Conservation (phyloP, 2,113 vertebrate species). For the Scytalopus superciliaris region DNA sequence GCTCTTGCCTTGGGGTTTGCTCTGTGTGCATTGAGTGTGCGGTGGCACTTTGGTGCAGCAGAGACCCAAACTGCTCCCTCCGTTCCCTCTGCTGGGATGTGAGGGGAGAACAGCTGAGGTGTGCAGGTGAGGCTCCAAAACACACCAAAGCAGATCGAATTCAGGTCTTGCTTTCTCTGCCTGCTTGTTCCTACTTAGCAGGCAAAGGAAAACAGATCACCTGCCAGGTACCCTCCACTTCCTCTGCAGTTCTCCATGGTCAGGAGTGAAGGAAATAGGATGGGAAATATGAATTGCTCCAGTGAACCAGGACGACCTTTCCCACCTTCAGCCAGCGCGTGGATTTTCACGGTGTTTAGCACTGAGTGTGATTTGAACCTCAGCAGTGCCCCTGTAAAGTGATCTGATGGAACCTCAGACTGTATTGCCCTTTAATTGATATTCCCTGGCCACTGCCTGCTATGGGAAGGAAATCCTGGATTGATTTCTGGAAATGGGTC, state of each 20-base stretch:
- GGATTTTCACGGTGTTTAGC: background rate
- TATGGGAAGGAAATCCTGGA: background rate
- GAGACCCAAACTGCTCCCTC: background rate
- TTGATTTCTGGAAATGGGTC: background rate
- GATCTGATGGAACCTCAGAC: background rate
- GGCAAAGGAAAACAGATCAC: background rate
- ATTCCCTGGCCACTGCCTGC: background rate
- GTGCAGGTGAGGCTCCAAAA: background rate
- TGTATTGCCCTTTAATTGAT: background rate
- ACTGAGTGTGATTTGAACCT: background rate
- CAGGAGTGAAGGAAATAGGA: background rate
- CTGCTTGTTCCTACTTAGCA: background rate
- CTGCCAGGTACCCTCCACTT: too few relatives aligned
- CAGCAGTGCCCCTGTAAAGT: background rate
- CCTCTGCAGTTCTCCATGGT: background rate
- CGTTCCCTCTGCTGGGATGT: background rate
- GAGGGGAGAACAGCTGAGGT: background rate
- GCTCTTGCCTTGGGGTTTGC: rapidly evolving
- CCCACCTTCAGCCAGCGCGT: background rate
- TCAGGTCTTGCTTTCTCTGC: background rate
- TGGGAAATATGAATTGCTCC: background rate
- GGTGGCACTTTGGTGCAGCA: background rate
- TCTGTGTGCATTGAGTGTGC: background rate
- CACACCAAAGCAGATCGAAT: background rate
- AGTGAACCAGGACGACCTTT: background rate